A percentile compares a stretch with the other conserved stretches of the same genome.
Evolutionary conservation across 2,888 invertebrate species (phyloP).

Genomic region (Nomada lathburiana): DNA sequence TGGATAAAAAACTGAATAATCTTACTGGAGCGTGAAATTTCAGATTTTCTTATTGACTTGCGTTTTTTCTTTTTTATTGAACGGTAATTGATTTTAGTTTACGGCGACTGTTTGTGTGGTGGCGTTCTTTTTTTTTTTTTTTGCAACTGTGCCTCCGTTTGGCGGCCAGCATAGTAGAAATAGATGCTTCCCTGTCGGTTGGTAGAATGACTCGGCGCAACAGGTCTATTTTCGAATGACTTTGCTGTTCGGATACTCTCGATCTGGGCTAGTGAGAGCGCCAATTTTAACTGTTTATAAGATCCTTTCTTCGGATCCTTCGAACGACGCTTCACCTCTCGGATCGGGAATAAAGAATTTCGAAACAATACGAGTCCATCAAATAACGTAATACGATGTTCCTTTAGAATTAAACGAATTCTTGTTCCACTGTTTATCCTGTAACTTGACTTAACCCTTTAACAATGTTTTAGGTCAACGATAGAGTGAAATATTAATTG

Average conservation of each 20-base stretch:
- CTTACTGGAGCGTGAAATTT: no score
- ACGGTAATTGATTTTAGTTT: no score
- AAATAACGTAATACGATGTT: neutral
- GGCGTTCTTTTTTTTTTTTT: no score
- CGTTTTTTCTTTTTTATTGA: no score
- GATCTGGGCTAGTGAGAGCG: conserved; percentile 55
- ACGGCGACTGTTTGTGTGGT: no score
- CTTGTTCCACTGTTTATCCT: neutral
- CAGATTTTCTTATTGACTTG: no score
- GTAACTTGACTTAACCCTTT: neutral
- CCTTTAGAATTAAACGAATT: neutral
- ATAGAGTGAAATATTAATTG: conserved; percentile 27
- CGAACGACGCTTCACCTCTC: neutral
- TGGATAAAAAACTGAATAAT: no score
- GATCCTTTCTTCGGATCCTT: conserved; percentile 34
- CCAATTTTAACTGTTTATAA: conserved; percentile 57
- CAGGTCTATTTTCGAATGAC: conserved; percentile 75
- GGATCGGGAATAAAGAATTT: neutral
- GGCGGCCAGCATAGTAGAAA: conserved; percentile 44
- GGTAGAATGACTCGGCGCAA: conserved; percentile 74
- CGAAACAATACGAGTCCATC: neutral
- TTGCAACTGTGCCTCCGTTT: no score
- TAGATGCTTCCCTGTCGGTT: conserved; percentile 57
- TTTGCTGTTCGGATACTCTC: conserved; percentile 63
- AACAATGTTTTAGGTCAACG: neutral